Conservation (phyloP, 2,113 vertebrate genomes). For the Elanoides forficatus region DNA sequence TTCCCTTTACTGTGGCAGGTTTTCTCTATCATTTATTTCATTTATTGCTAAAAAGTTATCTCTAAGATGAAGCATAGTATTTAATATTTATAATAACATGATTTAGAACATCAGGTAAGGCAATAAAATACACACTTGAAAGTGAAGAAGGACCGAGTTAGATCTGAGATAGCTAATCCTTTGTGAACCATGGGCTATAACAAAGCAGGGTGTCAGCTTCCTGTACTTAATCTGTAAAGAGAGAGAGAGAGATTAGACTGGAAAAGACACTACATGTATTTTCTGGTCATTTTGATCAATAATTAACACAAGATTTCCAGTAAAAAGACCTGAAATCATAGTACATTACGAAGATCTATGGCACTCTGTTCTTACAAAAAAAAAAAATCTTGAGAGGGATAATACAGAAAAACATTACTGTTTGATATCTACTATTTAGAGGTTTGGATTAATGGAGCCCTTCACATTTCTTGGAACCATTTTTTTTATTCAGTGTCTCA, state of each 20-base stretch:
- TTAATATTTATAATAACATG: not conserved
- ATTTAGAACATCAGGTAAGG: not conserved
- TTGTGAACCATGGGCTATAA: not conserved
- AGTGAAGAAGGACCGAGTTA: not conserved
- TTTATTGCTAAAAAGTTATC: not conserved
- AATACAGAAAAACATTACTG: not conserved
- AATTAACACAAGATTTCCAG: not conserved
- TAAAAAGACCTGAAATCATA: not conserved
- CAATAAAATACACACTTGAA: not conserved
- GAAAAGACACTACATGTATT: not conserved
- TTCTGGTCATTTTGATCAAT: not conserved
- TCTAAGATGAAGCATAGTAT: not conserved
- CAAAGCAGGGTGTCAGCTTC: not conserved
- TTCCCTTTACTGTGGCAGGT: not conserved
- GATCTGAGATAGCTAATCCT: not conserved
- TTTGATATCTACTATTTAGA: not conserved
- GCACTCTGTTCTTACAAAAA: not conserved
- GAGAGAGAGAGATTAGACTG: not conserved
- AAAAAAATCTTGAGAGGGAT: not conserved
- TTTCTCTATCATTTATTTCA: not conserved
- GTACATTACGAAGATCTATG: not conserved
- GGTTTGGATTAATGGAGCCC: not conserved
- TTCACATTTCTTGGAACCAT: not conserved
- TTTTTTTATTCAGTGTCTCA: not conserved
- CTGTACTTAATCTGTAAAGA: not conserved